phyloP scores from a whole-genome alignment of 2,888 invertebrate genomes.

The Gibbula magus region DNA sequence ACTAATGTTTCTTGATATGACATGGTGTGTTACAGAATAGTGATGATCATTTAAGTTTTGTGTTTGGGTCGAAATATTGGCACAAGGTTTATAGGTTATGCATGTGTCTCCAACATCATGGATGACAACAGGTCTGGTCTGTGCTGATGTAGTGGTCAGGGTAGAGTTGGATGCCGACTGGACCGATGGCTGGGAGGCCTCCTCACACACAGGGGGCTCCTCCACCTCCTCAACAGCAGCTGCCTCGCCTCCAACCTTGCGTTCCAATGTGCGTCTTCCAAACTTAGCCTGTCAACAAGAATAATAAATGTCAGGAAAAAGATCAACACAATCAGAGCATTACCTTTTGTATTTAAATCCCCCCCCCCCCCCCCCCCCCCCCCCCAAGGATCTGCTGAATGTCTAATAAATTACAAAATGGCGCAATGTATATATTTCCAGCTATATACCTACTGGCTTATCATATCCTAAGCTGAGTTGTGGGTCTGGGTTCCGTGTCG shows the following conservation, averaged over 20 bases:
- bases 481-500: background rate
- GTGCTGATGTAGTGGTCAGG: background rate
- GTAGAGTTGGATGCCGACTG: background rate
- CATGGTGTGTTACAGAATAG: background rate
- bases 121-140: background rate
- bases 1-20: background rate
- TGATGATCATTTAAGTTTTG: background rate
- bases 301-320: too few species aligned
- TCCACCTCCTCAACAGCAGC: too few species aligned
- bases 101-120: background rate
- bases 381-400: too few species aligned
- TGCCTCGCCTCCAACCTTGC: too few species aligned
- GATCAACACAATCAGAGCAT: too few species aligned
- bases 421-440: too few species aligned
- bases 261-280: too few species aligned
- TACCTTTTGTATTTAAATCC: too few species aligned
- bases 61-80: background rate
- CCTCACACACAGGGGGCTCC: too few species aligned
- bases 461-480: background rate
- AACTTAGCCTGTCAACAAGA: too few species aligned
- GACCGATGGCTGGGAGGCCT: background rate
- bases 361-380: too few species aligned
- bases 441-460: background rate
- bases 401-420: too few species aligned
- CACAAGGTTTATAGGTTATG: background rate